phyloP scores from a whole-genome alignment of 2,797 vertebrate genomes.

The Enteromius afrohamiltoni region DNA sequence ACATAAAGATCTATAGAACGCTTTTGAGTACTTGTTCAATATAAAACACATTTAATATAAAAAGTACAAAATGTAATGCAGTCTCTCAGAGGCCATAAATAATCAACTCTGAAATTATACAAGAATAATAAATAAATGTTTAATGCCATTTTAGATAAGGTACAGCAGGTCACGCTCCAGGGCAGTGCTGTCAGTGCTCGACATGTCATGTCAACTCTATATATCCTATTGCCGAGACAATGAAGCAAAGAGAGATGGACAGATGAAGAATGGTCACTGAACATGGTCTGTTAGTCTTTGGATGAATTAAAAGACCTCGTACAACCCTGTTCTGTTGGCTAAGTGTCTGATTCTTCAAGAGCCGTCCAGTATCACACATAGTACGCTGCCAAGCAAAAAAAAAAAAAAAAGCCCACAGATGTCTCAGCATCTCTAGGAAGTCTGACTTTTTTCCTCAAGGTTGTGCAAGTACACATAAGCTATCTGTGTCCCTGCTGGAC shows the following conservation, averaged over 20 bases:
- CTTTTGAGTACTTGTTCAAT: not conserved
- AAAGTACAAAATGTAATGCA: not conserved
- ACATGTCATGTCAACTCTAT: not conserved
- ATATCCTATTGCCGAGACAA: not conserved
- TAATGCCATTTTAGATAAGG: not conserved
- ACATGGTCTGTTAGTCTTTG: not conserved
- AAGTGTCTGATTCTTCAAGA: slow-evolving; percentile 14
- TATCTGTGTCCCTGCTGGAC: not conserved
- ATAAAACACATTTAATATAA: not conserved
- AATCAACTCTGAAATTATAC: not conserved
- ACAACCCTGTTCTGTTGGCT: not conserved
- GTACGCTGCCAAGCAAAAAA: not conserved
- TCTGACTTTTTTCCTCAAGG: slow-evolving; percentile 6
- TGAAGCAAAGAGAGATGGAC: not conserved
- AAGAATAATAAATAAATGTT: not conserved
- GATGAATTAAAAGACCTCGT: not conserved
- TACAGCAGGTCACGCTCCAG: not conserved
- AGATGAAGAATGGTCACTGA: not conserved
- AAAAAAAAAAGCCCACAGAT: not conserved
- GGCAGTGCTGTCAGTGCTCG: slow-evolving; percentile 9
- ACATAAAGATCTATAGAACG: not conserved
- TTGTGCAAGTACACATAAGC: slow-evolving; percentile 7
- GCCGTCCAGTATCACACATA: not conserved
- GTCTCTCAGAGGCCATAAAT: not conserved
- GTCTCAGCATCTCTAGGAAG: not conserved